These are phyloP conservation scores for Chauna torquata DNA, from an alignment of 2,113 vertebrate genomes.

Conservation along the genomic window DNA sequence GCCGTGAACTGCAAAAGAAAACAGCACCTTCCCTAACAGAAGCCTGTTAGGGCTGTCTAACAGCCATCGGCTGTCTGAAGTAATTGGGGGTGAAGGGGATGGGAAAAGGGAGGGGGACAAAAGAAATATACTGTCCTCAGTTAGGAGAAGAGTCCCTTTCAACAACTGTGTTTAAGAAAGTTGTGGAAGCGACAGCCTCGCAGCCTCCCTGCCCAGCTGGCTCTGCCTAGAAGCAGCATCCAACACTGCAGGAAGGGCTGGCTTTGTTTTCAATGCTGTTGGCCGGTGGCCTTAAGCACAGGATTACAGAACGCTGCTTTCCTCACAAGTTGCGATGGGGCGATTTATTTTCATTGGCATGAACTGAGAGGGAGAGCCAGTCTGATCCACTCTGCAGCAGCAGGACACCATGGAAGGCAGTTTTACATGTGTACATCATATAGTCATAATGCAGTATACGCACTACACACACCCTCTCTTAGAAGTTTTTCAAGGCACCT, in stretches of 20 bases:
- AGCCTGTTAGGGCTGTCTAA: not conserved
- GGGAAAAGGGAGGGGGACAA: not conserved
- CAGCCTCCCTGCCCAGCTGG: not conserved
- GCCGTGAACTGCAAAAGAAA: not conserved
- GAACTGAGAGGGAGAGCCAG: not conserved
- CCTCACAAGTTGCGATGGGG: not conserved
- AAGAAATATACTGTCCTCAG: not conserved
- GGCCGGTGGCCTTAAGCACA: not conserved
- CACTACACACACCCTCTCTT: not conserved
- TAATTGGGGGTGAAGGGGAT: not conserved
- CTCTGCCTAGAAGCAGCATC: not conserved
- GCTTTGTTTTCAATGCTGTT: not conserved
- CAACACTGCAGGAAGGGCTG: not conserved
- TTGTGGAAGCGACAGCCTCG: not conserved
- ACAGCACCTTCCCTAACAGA: constrained; percentile 19
- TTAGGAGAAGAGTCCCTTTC: not conserved
- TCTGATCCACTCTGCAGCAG: not conserved
- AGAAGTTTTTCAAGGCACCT: not conserved
- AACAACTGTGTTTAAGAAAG: not conserved
- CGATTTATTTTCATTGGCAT: constrained; percentile 16
- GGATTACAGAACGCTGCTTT: not conserved
- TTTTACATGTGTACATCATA: not conserved
- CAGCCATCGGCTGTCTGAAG: not conserved
- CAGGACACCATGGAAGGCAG: not conserved
- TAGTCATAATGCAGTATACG: not conserved